These are phyloP conservation scores for Rotaria sp. DNA, from an alignment of 2,888 invertebrate species.

Conservation along the genomic window DNA sequence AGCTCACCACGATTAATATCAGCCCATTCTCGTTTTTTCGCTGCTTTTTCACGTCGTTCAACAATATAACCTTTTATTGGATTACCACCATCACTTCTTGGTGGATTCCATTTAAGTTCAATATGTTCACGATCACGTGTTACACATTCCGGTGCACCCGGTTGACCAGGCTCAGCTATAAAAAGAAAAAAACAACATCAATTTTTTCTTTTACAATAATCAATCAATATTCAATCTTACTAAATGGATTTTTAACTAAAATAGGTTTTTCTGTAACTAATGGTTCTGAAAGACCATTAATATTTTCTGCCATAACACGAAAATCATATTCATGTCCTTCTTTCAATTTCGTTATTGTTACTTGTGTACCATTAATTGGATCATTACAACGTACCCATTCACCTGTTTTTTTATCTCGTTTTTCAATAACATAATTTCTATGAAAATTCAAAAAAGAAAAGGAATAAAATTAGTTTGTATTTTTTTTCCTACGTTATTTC, in stretches of 20 bases:
- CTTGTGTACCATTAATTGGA: constrained; percentile 45
- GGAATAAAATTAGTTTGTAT: neutral
- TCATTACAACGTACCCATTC: constrained; percentile 65
- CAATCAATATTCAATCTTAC: constrained; percentile 51
- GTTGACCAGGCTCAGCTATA: constrained; percentile 81
- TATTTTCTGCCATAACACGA: constrained; percentile 90
- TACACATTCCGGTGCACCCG: constrained; percentile 78
- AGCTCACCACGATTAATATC: neutral
- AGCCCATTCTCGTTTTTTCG: constrained; percentile 28
- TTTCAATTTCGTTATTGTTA: constrained; percentile 67
- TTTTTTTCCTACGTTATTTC: constrained; percentile 49
- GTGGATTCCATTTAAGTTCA: constrained; percentile 82
- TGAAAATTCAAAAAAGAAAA: neutral
- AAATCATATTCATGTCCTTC: constrained; percentile 94
- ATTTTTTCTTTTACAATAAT: constrained; percentile 41
- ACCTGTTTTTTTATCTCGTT: constrained; percentile 82
- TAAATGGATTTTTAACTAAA: constrained; percentile 90
- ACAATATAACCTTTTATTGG: constrained; percentile 72
- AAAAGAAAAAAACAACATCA: constrained; percentile 41
- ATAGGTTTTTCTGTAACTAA: constrained; percentile 78
- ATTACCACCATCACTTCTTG: constrained; percentile 77
- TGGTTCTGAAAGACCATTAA: constrained; percentile 89
- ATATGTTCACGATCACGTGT: constrained; percentile 91
- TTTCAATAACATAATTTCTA: constrained; percentile 74
- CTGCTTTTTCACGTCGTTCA: constrained; percentile 50